Evolutionary conservation across 2,113 vertebrate species (phyloP).

Genomic region (Eudorcas thomsonii): DNA sequence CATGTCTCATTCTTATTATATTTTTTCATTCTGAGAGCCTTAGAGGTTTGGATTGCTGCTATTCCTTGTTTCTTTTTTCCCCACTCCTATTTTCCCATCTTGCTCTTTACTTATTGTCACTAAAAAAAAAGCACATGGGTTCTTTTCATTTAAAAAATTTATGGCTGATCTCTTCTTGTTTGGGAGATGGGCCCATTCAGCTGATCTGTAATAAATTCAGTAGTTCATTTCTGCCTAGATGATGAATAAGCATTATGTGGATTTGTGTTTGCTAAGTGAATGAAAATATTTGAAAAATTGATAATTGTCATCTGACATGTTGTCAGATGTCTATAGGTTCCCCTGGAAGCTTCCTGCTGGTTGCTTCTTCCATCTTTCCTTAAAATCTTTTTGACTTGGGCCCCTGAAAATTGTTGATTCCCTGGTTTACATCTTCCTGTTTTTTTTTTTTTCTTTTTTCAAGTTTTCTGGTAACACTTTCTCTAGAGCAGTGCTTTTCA

Average conservation of each 20-base stretch:
- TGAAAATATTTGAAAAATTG: not conserved
- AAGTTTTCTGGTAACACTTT: not conserved
- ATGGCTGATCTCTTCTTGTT: not conserved
- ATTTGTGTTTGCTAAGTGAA: not conserved
- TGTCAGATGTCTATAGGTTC: not conserved
- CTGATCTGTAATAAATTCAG: not conserved
- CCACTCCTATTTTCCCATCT: not conserved
- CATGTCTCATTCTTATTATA: not conserved
- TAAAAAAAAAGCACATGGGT: not conserved
- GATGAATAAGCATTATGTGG: slow-evolving; percentile 2
- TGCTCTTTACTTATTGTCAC: not conserved
- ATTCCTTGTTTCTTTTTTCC: not conserved
- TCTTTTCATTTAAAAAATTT: slow-evolving; percentile 23
- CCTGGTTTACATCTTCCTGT: not conserved
- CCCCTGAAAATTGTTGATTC: not conserved
- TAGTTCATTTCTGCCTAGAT: not conserved
- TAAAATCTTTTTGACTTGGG: not conserved
- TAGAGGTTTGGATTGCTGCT: not conserved
- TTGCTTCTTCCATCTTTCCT: not conserved
- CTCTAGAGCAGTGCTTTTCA: not conserved
- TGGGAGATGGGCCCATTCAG: not conserved
- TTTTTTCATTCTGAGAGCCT: not conserved
- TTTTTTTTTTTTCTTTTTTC: not conserved
- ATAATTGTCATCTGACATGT: not conserved
- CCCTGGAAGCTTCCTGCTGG: not conserved